phyloP scores from a whole-genome alignment of 2,113 vertebrate species.

The Oophaga pumilio region DNA sequence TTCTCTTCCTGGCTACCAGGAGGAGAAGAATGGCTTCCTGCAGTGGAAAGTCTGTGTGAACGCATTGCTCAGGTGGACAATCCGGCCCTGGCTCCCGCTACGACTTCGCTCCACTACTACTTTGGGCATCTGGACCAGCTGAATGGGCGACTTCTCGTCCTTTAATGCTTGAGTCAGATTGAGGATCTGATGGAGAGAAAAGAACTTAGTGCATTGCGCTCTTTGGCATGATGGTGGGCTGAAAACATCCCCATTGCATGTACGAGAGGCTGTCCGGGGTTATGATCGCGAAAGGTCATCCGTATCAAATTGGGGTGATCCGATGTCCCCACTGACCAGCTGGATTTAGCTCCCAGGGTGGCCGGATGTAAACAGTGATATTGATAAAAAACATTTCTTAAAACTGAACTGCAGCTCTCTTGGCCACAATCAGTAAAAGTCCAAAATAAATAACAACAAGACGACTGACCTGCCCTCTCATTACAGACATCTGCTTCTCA shows the following conservation, averaged over 20 bases:
- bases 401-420: too few relatives aligned
- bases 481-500: slow-evolving; percentile 97
- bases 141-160: slow-evolving; percentile 88
- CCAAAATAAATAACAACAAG: background rate
- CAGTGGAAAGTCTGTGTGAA: slow-evolving; percentile 96
- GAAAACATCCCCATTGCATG: too few relatives aligned
- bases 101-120: slow-evolving; percentile 91
- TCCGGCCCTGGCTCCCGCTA: slow-evolving; percentile 82
- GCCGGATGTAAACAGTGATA: too few relatives aligned
- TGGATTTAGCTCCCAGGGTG: too few relatives aligned
- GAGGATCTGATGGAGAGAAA: slow-evolving; percentile 78
- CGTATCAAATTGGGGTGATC: too few relatives aligned
- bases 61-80: slow-evolving; percentile 83
- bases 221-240: too few relatives aligned
- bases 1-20: slow-evolving; percentile 77
- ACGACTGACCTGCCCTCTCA: slow-evolving; percentile 93
- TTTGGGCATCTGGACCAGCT: slow-evolving; percentile 95
- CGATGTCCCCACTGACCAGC: too few relatives aligned
- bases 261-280: too few relatives aligned
- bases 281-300: too few relatives aligned
- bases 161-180: slow-evolving; percentile 93
- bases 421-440: too few relatives aligned
- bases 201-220: too few relatives aligned
- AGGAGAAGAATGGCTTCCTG: slow-evolving; percentile 94
- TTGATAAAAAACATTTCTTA: too few relatives aligned